Evolutionary conservation across 1,140 invertebrate genomes (phyloP).

Genomic region (Harpegnathos saltator): DNA sequence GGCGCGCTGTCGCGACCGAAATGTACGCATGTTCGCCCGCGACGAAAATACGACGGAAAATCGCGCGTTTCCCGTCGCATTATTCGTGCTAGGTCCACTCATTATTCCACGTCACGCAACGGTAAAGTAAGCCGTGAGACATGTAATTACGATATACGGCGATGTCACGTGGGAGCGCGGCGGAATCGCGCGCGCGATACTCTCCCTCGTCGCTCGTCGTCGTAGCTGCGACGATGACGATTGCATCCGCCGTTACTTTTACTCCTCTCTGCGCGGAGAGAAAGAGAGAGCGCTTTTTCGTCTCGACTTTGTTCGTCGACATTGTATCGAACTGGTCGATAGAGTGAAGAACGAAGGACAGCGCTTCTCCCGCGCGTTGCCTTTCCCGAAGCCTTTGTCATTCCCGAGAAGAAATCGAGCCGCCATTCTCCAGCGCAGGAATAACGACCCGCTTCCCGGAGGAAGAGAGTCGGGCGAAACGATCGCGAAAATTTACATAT

Average conservation of each 20-base stretch:
- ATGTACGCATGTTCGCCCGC: too few species aligned
- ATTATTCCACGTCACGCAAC: not conserved
- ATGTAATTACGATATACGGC: not conserved
- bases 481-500: constrained; percentile 44
- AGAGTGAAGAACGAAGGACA: not conserved
- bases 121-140: not conserved
- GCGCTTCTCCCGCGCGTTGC: not conserved
- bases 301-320: not conserved
- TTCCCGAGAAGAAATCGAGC: not conserved
- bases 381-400: not conserved
- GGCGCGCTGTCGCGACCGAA: too few species aligned
- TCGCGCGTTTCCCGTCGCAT: too few species aligned
- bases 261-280: too few species aligned
- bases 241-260: too few species aligned
- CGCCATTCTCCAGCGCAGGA: constrained; percentile 12
- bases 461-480: not conserved
- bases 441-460: constrained; percentile 34
- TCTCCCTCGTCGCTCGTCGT: constrained; percentile 1
- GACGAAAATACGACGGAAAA: too few species aligned
- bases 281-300: too few species aligned
- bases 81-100: not conserved
- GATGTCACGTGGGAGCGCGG: not conserved
- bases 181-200: not conserved
- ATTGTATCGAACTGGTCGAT: not conserved
- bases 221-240: constrained; percentile 13